Evolutionary conservation across 2,888 invertebrate genomes (phyloP).

Genomic region (Plusia festucae): DNA sequence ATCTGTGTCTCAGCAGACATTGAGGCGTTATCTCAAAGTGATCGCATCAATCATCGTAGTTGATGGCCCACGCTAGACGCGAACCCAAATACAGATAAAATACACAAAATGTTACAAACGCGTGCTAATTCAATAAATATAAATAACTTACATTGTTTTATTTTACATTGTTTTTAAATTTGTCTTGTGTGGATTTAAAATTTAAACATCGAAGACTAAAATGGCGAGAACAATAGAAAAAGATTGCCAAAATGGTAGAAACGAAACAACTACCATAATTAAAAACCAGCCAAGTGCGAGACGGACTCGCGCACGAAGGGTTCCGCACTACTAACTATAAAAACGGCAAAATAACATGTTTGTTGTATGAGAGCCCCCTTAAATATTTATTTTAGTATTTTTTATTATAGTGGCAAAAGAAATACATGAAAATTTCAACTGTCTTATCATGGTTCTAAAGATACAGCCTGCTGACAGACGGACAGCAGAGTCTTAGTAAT

Average conservation of each 20-base stretch:
- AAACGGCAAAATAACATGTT: too few relatives aligned
- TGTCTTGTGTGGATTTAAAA: background rate
- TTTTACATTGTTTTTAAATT: background rate
- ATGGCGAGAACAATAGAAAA: background rate
- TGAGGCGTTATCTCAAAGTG: constrained; percentile 37
- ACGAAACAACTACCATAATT: too few relatives aligned
- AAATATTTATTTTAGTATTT: too few relatives aligned
- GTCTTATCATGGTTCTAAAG: too few relatives aligned
- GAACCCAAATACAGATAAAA: constrained; percentile 27
- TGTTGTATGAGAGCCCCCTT: too few relatives aligned
- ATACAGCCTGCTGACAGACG: too few relatives aligned
- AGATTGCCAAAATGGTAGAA: background rate
- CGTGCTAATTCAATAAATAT: constrained; percentile 3
- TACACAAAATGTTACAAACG: background rate
- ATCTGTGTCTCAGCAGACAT: constrained; percentile 25
- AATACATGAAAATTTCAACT: too few relatives aligned
- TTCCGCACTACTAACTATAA: too few relatives aligned
- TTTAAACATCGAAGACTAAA: background rate
- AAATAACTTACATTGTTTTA: background rate
- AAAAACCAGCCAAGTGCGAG: too few relatives aligned
- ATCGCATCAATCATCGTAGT: constrained; percentile 35
- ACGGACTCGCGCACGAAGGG: too few relatives aligned
- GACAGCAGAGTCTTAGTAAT: too few relatives aligned
- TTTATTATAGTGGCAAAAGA: too few relatives aligned
- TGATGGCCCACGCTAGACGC: constrained; percentile 46